Conservation (phyloP, 2,113 vertebrate genomes). For the Illadopsis cleaveri region DNA sequence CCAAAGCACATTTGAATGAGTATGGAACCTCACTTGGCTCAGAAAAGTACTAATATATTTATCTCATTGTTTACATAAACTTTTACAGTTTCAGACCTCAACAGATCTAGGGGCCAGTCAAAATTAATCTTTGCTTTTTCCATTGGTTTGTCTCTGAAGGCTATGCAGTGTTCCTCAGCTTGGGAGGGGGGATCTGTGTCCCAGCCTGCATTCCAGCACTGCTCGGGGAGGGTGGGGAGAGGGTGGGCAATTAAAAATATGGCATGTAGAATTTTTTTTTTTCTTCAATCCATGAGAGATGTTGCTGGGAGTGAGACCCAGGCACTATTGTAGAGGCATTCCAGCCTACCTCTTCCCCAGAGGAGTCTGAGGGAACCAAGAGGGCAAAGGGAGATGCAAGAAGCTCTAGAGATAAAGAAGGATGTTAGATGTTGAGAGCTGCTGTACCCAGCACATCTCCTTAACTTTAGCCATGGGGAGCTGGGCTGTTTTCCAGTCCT, state of each 20-base stretch:
- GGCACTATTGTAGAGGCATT: background rate
- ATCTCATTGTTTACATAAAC: slow-evolving; percentile 99
- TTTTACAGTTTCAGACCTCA: slow-evolving; percentile 99
- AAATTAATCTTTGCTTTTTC: slow-evolving; percentile 80
- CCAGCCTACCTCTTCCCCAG: background rate
- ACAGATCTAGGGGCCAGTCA: slow-evolving; percentile 86
- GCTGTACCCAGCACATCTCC: slow-evolving; percentile 12
- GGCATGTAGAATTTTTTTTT: background rate
- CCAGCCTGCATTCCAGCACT: slow-evolving; percentile 37
- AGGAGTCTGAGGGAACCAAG: background rate
- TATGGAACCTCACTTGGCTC: slow-evolving; percentile 93
- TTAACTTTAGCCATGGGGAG: background rate
- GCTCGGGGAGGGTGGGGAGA: background rate
- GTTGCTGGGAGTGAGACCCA: background rate
- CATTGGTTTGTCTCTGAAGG: slow-evolving; percentile 69
- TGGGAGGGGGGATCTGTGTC: background rate
- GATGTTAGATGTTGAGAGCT: background rate
- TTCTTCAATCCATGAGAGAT: background rate
- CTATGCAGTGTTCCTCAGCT: background rate
- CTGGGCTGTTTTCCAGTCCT: background rate
- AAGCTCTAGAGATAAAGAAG: background rate
- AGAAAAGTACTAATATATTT: slow-evolving; percentile 94
- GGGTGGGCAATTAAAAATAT: background rate
- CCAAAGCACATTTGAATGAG: slow-evolving; percentile 99
- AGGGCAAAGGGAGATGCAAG: background rate